A percentile compares a stretch with the other conserved stretches of the same genome.
Conservation (phyloP, 2,888 invertebrate genomes). For the Cryptocephalus moraei region DNA sequence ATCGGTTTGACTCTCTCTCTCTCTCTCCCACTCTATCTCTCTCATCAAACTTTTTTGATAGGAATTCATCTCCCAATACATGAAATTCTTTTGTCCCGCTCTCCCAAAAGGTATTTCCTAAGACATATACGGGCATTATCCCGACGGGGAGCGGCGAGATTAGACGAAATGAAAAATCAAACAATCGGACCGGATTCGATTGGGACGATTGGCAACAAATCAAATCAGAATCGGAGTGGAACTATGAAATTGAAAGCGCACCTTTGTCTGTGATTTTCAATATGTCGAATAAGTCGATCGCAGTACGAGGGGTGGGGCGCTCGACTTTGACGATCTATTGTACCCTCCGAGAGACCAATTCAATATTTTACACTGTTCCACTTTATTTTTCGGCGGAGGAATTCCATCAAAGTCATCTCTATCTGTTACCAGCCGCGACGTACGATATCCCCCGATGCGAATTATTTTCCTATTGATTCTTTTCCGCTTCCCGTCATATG, state of each 20-base stretch:
- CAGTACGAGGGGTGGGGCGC: conserved; percentile 16
- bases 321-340: conserved; percentile 25
- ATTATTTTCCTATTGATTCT: no score
- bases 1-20: no score
- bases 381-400: conserved; percentile 14
- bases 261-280: conserved; percentile 31
- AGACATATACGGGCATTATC: conserved; percentile 11
- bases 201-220: conserved; percentile 27
- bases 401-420: neutral
- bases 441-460: no score
- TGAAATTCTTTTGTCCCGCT: no score
- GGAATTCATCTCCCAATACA: no score
- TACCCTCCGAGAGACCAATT: conserved; percentile 21
- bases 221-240: conserved; percentile 26
- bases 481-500: no score
- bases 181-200: conserved; percentile 20
- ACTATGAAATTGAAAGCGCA: conserved; percentile 29
- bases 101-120: neutral
- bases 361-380: conserved; percentile 26
- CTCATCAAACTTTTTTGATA: no score
- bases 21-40: no score
- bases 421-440: no score
- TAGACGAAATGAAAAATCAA: conserved; percentile 19
- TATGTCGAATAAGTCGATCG: conserved; percentile 28
- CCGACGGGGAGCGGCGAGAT: conserved; percentile 9